phyloP scores from a whole-genome alignment of 2,888 invertebrate species.

The Hypsopygia costalis region DNA sequence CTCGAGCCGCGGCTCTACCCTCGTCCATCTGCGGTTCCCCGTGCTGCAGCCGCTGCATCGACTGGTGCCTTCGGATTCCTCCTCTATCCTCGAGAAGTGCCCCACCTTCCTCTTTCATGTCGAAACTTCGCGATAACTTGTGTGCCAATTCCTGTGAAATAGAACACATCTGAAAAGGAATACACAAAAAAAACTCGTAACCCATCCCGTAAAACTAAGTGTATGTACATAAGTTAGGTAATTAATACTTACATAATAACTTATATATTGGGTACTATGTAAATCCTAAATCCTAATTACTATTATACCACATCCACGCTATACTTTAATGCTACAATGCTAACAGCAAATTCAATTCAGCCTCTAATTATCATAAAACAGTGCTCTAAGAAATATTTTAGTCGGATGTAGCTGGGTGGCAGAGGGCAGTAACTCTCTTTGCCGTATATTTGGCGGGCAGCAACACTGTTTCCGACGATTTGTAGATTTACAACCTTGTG shows the following conservation, averaged over 20 bases:
- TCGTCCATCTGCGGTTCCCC: slow-evolving; percentile 76
- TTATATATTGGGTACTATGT: slow-evolving; percentile 8
- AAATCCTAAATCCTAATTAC: slow-evolving; percentile 45
- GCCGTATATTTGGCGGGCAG: slow-evolving; percentile 29
- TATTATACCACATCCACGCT: slow-evolving; percentile 72
- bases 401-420: slow-evolving; percentile 72
- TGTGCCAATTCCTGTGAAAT: slow-evolving; percentile 89
- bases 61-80: slow-evolving; percentile 86
- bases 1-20: slow-evolving; percentile 80
- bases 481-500: slow-evolving; percentile 61
- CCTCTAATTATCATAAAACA: slow-evolving; percentile 64
- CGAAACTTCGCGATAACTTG: slow-evolving; percentile 92
- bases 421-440: slow-evolving; percentile 60
- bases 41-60: slow-evolving; percentile 87
- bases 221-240: not conserved
- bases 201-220: not conserved
- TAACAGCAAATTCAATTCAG: slow-evolving; percentile 71
- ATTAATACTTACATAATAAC: slow-evolving; percentile 16
- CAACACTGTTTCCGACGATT: slow-evolving; percentile 14
- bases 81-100: slow-evolving; percentile 84
- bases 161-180: slow-evolving; percentile 13
- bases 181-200: not conserved
- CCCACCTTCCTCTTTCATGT: slow-evolving; percentile 92
- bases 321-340: slow-evolving; percentile 64
- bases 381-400: slow-evolving; percentile 64